A percentile compares a stretch with the other conserved stretches of the same genome.
Conservation (phyloP, 2,888 invertebrate genomes). For the Eretmocerus hayati region DNA sequence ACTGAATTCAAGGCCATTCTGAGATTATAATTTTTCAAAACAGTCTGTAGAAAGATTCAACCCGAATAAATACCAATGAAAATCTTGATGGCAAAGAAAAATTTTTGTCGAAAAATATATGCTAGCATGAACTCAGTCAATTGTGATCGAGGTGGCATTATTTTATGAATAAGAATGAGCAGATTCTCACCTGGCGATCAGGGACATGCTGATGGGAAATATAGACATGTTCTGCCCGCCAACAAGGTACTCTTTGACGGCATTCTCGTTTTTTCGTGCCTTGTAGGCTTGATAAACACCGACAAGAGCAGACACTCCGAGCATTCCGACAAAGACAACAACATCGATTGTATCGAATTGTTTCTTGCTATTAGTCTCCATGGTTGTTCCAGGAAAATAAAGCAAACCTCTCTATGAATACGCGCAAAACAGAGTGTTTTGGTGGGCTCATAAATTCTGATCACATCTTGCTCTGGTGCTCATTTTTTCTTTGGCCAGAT, state of each 20-base stretch:
- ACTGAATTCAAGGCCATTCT: too few relatives aligned
- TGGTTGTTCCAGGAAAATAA: not conserved
- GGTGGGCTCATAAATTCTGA: too few relatives aligned
- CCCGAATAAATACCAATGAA: not conserved
- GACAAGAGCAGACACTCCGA: conserved; percentile 59
- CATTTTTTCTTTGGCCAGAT: not conserved
- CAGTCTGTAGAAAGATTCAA: not conserved
- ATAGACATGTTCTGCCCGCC: conserved; percentile 73
- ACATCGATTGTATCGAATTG: conserved; percentile 59
- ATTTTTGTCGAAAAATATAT: not conserved
- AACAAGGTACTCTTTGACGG: conserved; percentile 65
- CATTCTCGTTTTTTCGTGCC: conserved; percentile 61
- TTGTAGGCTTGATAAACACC: conserved; percentile 68
- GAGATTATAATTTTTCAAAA: not conserved
- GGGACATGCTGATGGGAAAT: conserved; percentile 70
- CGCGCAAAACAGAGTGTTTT: too few relatives aligned
- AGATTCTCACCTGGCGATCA: conserved; percentile 69
- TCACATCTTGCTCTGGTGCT: not conserved
- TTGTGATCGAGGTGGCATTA: too few relatives aligned
- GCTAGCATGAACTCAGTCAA: too few relatives aligned
- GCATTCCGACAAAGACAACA: conserved; percentile 59
- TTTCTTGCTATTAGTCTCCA: conserved; percentile 14
- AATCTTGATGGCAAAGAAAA: not conserved
- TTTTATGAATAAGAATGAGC: too few relatives aligned
- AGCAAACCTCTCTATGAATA: too few relatives aligned